Base-by-base conservation (phyloP, 1,140 invertebrate genomes). In the Nasonia vitripennis region DNA sequence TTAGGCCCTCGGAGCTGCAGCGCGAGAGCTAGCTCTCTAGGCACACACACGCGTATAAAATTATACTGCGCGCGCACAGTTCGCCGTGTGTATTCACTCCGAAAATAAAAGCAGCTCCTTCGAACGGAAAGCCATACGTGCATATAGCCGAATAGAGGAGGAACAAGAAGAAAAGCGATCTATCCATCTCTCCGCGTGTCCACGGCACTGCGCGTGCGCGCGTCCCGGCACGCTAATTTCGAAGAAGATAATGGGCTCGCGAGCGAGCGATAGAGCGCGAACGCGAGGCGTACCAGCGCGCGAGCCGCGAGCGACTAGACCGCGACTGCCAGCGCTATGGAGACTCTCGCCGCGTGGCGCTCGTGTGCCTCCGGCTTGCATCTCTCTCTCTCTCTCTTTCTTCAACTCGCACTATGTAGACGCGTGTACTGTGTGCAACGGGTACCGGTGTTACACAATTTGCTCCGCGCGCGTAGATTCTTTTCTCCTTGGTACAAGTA, bases 251-350 rank as follows among this genome's bases (percentile, higher is more conserved):
- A 12, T 4, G 9, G n/a, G 2, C 20, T 34, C 17, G 70, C 41
- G 70, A 23, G 51, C n/a, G 80, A 10, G 23, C n/a, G 4, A 62
- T 17, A 75, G 34, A 10, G 17, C 4, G 6, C n/a, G 71, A 27
- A 27, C 23, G 75, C 62, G 75, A 71, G 11, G 37, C 71, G 12
- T 2, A 62, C 70, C 20, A 80, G 37, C 78, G 84, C 71, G 31
- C 78, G 84, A 51, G 55, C 68, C 31, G 71, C 78, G 78, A 77
- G 27, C 70, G 78, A 81, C 83, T 85, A 85, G 83, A 37, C 17
- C 41, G 73, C 75, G 20, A 10, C 74, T 37, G 14, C 27, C 45
- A 23, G 45, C 45, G 37, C 74, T n/a, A 5, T 12, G 75, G 6
- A 48, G 51, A 74, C 12, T 48, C 41, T 48, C 41, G 81, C 45